These are phyloP conservation scores for Triplophysa dalaica DNA, from an alignment of 2,113 vertebrate genomes.

Conservation along the genomic window DNA sequence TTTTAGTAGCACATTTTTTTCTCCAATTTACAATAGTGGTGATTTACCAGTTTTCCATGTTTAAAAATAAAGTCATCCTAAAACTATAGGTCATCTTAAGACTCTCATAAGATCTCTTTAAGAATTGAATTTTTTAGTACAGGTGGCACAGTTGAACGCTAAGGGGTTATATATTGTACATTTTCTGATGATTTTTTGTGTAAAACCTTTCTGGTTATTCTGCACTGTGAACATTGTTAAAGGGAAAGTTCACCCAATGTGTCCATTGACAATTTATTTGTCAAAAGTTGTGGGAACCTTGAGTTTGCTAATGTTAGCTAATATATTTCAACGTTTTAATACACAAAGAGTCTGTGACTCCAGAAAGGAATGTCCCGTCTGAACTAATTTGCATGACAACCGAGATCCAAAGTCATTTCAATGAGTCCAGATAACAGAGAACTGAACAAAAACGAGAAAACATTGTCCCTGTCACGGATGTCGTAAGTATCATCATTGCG, in stretches of 20 bases:
- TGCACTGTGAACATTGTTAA: not conserved
- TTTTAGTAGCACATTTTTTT: not conserved
- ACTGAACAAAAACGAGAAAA: conserved; percentile 50
- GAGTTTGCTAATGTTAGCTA: conserved; percentile 45
- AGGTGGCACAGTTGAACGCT: too few relatives aligned
- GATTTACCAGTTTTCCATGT: not conserved
- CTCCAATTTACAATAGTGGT: not conserved
- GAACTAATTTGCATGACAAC: conserved; percentile 73
- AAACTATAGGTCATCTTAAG: not conserved
- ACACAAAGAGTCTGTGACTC: conserved; percentile 68
- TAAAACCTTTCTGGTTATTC: too few relatives aligned
- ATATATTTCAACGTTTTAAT: conserved; percentile 57
- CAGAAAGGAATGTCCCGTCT: conserved; percentile 64
- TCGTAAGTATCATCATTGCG: not conserved
- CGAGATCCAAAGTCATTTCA: conserved; percentile 66
- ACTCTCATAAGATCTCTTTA: too few relatives aligned
- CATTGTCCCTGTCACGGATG: not conserved
- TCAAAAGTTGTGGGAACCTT: not conserved
- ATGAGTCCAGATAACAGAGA: conserved; percentile 69
- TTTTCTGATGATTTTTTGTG: too few relatives aligned
- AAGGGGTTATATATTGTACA: too few relatives aligned
- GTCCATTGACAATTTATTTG: not conserved
- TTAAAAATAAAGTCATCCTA: not conserved
- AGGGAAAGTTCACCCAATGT: not conserved
- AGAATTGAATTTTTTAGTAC: too few relatives aligned